Percentiles rank a stretch among this genome's conserved stretches.
Conservation (phyloP, 1,140 invertebrate genomes). For the Paraescarpia echinospica region DNA sequence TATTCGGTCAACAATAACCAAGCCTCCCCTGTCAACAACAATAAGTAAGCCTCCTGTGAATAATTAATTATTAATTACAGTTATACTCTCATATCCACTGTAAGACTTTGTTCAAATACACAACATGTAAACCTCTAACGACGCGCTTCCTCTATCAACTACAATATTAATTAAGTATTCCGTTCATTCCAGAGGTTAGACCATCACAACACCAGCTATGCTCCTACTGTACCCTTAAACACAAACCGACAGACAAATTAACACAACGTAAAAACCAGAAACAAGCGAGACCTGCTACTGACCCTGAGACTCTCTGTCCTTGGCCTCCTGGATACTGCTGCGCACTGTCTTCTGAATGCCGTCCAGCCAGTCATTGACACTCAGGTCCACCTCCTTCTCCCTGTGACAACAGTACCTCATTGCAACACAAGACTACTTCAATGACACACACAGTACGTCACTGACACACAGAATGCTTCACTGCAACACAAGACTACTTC, state of each 20-base stretch:
- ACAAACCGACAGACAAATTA: background rate
- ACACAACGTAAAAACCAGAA: too few species aligned
- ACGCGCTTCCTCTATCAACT: conserved; percentile 28
- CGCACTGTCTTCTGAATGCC: conserved; percentile 62
- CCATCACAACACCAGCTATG: background rate
- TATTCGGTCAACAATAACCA: conserved; percentile 34
- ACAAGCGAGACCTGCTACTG: background rate
- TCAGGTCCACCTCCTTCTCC: conserved; percentile 42
- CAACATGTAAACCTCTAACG: conserved; percentile 47
- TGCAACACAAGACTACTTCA: too few species aligned
- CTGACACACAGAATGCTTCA: too few species aligned
- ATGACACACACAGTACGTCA: too few species aligned
- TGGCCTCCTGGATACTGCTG: conserved; percentile 46
- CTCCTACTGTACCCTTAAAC: background rate
- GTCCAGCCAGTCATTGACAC: conserved; percentile 72
- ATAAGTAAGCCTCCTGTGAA: background rate
- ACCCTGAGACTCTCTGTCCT: conserved; percentile 49
- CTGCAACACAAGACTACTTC: too few species aligned
- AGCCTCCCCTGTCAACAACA: background rate
- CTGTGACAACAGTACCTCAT: too few species aligned
- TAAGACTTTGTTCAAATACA: too few species aligned
- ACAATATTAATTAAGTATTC: background rate
- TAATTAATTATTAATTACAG: too few species aligned
- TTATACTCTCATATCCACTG: too few species aligned
- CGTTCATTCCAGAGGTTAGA: background rate